phyloP scores from a whole-genome alignment of 2,888 invertebrate genomes.

The Nomada lathburiana region DNA sequence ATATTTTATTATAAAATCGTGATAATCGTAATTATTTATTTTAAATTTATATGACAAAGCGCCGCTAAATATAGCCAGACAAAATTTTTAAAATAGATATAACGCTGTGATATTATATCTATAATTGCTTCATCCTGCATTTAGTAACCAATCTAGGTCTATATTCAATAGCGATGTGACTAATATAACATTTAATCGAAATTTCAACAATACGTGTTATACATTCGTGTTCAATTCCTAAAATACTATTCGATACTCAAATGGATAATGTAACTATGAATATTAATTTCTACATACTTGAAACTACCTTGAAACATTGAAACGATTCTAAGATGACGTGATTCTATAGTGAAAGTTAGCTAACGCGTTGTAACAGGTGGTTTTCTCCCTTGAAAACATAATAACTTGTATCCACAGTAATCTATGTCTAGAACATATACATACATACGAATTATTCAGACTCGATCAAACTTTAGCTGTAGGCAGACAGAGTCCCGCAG shows the following conservation, averaged over 20 bases:
- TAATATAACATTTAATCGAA: no score
- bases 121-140: no score
- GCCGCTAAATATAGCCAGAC: no score
- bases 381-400: conserved; percentile 47
- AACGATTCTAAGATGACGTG: neutral
- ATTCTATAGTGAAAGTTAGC: neutral
- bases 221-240: neutral
- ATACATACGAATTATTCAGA: conserved; percentile 3
- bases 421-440: neutral
- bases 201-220: neutral
- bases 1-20: no score
- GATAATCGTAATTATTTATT: no score
- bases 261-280: neutral
- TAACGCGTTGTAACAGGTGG: conserved; percentile 70
- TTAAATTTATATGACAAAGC: no score
- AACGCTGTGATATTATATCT: no score
- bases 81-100: no score
- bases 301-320: neutral
- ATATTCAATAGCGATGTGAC: no score
- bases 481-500: neutral
- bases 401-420: neutral
- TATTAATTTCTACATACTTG: neutral
- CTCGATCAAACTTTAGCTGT: conserved; percentile 20
- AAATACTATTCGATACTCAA: neutral
- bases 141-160: no score